A percentile compares a stretch with the other conserved stretches of the same genome.
phyloP scores from a whole-genome alignment of 1,140 invertebrate species.

The Drosophila santomea region DNA sequence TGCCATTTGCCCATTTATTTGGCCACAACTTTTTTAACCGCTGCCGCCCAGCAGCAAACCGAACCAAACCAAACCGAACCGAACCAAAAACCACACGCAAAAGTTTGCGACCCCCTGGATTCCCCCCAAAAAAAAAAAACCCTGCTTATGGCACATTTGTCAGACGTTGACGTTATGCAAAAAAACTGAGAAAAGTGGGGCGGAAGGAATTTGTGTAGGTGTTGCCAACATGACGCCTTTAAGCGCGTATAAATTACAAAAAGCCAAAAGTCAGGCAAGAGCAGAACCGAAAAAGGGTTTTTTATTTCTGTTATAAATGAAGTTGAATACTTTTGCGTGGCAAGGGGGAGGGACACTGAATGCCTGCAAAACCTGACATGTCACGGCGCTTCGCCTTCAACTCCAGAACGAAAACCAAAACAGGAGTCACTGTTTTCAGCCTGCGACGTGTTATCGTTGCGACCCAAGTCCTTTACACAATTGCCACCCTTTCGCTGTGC shows the following conservation, averaged over 20 bases:
- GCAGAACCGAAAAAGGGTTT: slow-evolving; percentile 57
- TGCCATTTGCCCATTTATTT: slow-evolving; percentile 79
- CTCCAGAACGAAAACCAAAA: slow-evolving; percentile 18
- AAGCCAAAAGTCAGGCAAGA: slow-evolving; percentile 68
- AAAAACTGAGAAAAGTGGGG: slow-evolving; percentile 50
- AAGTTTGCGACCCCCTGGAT: slow-evolving; percentile 39
- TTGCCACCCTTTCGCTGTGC: slow-evolving; percentile 16
- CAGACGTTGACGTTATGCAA: slow-evolving; percentile 80
- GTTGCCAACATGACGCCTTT: slow-evolving; percentile 81
- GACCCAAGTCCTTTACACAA: slow-evolving; percentile 40
- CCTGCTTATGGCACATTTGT: slow-evolving; percentile 82
- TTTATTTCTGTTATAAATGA: slow-evolving; percentile 74
- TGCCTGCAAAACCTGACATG: slow-evolving; percentile 64
- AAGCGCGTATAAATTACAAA: slow-evolving; percentile 81
- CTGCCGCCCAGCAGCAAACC: slow-evolving; percentile 49
- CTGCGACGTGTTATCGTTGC: slow-evolving; percentile 62
- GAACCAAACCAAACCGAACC: slow-evolving; percentile 49
- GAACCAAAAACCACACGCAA: slow-evolving; percentile 70
- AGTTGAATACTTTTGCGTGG: slow-evolving; percentile 59
- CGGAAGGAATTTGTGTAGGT: slow-evolving; percentile 70
- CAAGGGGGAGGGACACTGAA: background rate
- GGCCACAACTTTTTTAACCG: slow-evolving; percentile 77
- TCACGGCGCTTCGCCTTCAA: slow-evolving; percentile 58
- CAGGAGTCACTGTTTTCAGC: slow-evolving; percentile 39
- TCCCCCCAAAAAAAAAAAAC: background rate